Evolutionary conservation across 2,113 vertebrate genomes (phyloP).

Genomic region (Gymnobelideus leadbeateri): DNA sequence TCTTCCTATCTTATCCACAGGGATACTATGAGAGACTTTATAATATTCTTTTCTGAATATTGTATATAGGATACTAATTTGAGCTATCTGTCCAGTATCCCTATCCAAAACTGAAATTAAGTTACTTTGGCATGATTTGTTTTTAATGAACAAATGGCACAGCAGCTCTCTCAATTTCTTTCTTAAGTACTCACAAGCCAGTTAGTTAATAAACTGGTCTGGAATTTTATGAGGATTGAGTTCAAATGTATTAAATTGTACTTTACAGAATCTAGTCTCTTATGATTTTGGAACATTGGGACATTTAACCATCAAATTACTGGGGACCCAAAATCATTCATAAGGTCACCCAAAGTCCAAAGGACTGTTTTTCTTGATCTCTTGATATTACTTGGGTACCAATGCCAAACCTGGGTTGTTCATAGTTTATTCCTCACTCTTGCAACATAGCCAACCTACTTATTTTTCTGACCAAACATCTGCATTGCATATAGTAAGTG

Average conservation of each 20-base stretch:
- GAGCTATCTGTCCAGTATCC: neutral
- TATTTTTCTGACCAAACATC: neutral
- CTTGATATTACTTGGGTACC: neutral
- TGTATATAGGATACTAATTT: neutral
- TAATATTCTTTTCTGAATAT: neutral
- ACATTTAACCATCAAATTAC: neutral
- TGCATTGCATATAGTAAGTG: neutral
- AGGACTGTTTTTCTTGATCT: neutral
- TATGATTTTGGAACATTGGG: neutral
- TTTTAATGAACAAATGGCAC: neutral
- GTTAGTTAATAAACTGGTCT: neutral
- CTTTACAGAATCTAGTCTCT: neutral
- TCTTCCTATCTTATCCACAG: neutral
- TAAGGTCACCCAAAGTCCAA: neutral
- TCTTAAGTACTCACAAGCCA: neutral
- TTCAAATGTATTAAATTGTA: neutral
- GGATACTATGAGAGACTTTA: neutral
- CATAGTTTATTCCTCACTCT: neutral
- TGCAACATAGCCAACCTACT: neutral
- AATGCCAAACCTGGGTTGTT: neutral
- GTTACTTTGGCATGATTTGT: neutral
- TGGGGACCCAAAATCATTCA: neutral
- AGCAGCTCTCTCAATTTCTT: neutral
- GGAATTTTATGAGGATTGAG: neutral
- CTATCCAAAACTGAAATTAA: neutral